Base-by-base conservation (phyloP, 2,888 invertebrate genomes). In the Muscina levida region DNA sequence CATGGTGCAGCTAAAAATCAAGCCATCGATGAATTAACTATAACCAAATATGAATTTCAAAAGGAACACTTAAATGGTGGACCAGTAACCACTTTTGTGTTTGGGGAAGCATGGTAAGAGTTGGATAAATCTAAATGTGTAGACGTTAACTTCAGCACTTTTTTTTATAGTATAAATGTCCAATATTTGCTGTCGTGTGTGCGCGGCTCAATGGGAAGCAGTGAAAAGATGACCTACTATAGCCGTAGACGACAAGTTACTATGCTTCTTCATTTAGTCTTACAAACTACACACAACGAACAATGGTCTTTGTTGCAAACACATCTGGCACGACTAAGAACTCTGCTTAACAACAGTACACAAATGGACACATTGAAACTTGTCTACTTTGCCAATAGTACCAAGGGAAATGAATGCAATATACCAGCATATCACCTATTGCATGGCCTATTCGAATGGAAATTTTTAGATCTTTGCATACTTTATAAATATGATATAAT, bases 381-480 rank as follows among this genome's bases (percentile, higher is more conserved):
- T 0, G 76, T 90, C 0, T 88, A 88, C 57, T 87, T 86, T 65
- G 88, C 89, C 2, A 87, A 88, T 77, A 86, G 86, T 51, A 83
- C 75, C 39, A 87, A 88, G 42, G 90, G 89, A 0, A 90, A 90
- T 73, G 87, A 89, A 22, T 89, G 89, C 48, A 85, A 85, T 53
- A 84, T 87, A 1, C 85, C 91, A 5, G 86, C 87, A 1, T 90
- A 90, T 85, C 91, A 91, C 74, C 83, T 90, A 2, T 85, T 90
- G 3, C 90, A 91, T 74, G 91, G 91, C 1, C 80, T 84, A 2
- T 83, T 91, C 0, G 91, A 91, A 83, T 91, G 91, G 91, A 87
- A 88, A 56, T 80, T 90, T 13, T 82, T 90, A 39, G 89, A 90
- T 82, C 79, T 90, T 22, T 86, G 87, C 57, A 85, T 87, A 51